These are phyloP conservation scores for Leuciscus idus DNA, from an alignment of 2,113 vertebrate genomes.

Conservation along the genomic window DNA sequence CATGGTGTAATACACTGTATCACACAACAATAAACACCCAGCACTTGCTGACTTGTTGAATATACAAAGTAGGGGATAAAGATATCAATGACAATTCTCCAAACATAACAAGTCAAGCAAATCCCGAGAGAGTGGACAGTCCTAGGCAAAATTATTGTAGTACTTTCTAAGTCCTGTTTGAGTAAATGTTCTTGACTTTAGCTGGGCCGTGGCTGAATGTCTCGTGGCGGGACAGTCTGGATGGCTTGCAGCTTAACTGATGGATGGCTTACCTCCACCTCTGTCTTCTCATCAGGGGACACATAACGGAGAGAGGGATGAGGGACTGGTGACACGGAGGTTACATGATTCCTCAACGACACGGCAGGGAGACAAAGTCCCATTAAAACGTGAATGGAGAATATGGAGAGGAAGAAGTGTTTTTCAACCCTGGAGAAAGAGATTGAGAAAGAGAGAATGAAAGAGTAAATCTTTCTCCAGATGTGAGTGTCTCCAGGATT, in stretches of 20 bases:
- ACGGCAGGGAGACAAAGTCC: slow-evolving; percentile 24
- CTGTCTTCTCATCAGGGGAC: slow-evolving; percentile 34
- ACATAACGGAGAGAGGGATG: slow-evolving; percentile 26
- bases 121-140: background rate
- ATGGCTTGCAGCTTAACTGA: background rate
- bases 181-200: slow-evolving; percentile 24
- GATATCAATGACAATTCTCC: background rate
- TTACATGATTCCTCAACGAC: slow-evolving; percentile 43
- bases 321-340: slow-evolving; percentile 34
- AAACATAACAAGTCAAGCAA: background rate
- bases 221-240: slow-evolving; percentile 47
- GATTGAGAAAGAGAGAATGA: slow-evolving; percentile 14
- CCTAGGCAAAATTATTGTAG: background rate
- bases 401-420: slow-evolving; percentile 12
- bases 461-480: slow-evolving; percentile 53
- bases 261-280: slow-evolving; percentile 39
- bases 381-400: slow-evolving; percentile 42
- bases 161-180: background rate
- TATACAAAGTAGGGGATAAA: slow-evolving; percentile 25
- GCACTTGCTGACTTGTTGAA: slow-evolving; percentile 26
- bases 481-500: slow-evolving; percentile 32
- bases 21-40: slow-evolving; percentile 19
- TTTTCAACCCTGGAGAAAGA: slow-evolving; percentile 34
- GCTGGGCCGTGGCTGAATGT: slow-evolving; percentile 55
- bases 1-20: background rate